Percentiles rank a stretch among this genome's conserved stretches.
Evolutionary conservation across 2,113 vertebrate genomes (phyloP).

Genomic region (Dolichallabes microphthalmus): DNA sequence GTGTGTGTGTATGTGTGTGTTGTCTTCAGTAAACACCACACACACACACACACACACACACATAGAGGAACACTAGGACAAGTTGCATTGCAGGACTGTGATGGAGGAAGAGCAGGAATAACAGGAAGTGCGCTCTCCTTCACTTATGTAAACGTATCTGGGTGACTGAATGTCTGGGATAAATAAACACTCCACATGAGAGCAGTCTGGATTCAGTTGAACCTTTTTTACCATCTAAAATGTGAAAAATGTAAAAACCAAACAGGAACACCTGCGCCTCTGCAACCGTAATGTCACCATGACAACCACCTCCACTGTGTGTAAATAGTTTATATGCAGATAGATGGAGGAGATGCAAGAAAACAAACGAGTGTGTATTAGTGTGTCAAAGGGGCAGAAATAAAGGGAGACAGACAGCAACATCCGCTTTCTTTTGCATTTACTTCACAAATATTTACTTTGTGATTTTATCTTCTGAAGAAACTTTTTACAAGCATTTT

Average conservation of each 20-base stretch:
- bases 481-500: neutral
- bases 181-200: slow-evolving; percentile 67
- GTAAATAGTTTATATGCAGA: slow-evolving; percentile 69
- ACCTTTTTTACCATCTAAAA: slow-evolving; percentile 37
- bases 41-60: slow-evolving; percentile 12
- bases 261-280: slow-evolving; percentile 74
- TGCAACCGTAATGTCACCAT: slow-evolving; percentile 40
- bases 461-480: slow-evolving; percentile 2
- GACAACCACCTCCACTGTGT: slow-evolving; percentile 54
- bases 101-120: slow-evolving; percentile 62
- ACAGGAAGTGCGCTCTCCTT: slow-evolving; percentile 68
- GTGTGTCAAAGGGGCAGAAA: slow-evolving; percentile 3
- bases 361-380: neutral
- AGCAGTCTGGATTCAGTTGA: slow-evolving; percentile 56
- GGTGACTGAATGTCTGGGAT: slow-evolving; percentile 60
- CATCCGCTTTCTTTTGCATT: slow-evolving; percentile 14
- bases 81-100: neutral
- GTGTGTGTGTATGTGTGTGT: neutral
- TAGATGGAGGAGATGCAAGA: slow-evolving; percentile 17
- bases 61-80: slow-evolving; percentile 22
- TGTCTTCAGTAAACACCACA: neutral
- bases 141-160: slow-evolving; percentile 69
- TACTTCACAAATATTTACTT: slow-evolving; percentile 17
- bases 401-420: neutral
- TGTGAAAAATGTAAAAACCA: slow-evolving; percentile 59